phyloP scores from a whole-genome alignment of 2,888 invertebrate genomes.

The Vandiemenella viatica region DNA sequence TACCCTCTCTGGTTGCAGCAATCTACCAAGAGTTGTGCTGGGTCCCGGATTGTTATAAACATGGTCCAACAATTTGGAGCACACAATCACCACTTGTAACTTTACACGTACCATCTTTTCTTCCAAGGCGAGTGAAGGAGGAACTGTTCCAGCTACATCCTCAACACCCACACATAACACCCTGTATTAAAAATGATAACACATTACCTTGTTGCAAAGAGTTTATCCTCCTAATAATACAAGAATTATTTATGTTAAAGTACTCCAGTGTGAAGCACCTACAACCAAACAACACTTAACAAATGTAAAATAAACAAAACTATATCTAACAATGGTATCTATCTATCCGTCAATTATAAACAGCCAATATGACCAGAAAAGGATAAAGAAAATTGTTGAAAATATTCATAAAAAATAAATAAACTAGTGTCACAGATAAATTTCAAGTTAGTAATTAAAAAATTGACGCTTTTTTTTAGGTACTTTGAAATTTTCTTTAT shows the following conservation, averaged over 20 bases:
- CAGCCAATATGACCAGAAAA: too few species aligned
- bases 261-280: too few species aligned
- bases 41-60: constrained; percentile 26
- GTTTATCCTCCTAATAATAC: too few species aligned
- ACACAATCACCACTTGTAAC: constrained; percentile 64
- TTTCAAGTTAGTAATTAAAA: too few species aligned
- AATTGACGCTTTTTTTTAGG: too few species aligned
- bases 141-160: constrained; percentile 32
- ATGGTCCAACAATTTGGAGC: constrained; percentile 54
- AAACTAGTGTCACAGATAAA: too few species aligned
- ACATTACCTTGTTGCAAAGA: too few species aligned
- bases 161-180: constrained; percentile 60
- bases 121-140: constrained; percentile 9
- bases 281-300: not conserved
- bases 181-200: too few species aligned
- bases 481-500: too few species aligned
- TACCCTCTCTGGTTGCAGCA: constrained; percentile 54
- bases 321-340: too few species aligned
- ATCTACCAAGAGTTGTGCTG: constrained; percentile 35
- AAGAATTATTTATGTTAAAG: too few species aligned
- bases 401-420: not conserved
- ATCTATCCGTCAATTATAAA: too few species aligned
- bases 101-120: constrained; percentile 15
- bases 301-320: not conserved
- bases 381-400: not conserved